These are phyloP conservation scores for Azemiops feae DNA, from an alignment of 2,113 vertebrate genomes.

Conservation along the genomic window DNA sequence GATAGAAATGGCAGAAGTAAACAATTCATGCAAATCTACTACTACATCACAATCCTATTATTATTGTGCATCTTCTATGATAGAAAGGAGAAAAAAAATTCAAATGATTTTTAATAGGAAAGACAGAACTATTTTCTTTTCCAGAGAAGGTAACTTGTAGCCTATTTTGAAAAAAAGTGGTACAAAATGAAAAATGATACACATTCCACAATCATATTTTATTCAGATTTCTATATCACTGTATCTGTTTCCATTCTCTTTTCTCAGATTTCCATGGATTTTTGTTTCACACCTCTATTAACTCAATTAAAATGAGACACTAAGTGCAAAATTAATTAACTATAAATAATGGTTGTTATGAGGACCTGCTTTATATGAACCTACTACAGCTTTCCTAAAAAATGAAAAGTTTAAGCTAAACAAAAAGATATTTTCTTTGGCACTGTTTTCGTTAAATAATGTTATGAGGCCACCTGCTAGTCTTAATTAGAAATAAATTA, in stretches of 20 bases:
- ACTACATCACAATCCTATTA: not conserved
- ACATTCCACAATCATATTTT: not conserved
- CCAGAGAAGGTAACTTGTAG: not conserved
- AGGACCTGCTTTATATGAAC: slow-evolving; percentile 30
- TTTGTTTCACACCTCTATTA: not conserved
- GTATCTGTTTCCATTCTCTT: not conserved
- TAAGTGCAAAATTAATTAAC: not conserved
- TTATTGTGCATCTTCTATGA: not conserved
- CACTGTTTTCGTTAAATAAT: slow-evolving; percentile 57
- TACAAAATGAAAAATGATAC: not conserved
- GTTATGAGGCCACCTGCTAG: slow-evolving; percentile 49
- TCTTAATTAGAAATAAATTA: slow-evolving; percentile 59
- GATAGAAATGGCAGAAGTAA: not conserved
- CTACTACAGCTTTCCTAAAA: slow-evolving; percentile 54
- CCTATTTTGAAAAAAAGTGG: not conserved
- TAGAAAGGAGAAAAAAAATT: not conserved
- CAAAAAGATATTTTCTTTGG: slow-evolving; percentile 44
- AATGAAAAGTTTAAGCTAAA: slow-evolving; percentile 45
- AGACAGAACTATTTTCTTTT: not conserved
- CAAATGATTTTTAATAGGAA: not conserved
- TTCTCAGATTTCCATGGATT: not conserved
- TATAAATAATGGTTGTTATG: not conserved
- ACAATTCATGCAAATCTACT: not conserved
- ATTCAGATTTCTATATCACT: not conserved
- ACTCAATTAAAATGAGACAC: not conserved